These are phyloP conservation scores for Platalea minor DNA, from an alignment of 2,797 vertebrate genomes.

Conservation along the genomic window DNA sequence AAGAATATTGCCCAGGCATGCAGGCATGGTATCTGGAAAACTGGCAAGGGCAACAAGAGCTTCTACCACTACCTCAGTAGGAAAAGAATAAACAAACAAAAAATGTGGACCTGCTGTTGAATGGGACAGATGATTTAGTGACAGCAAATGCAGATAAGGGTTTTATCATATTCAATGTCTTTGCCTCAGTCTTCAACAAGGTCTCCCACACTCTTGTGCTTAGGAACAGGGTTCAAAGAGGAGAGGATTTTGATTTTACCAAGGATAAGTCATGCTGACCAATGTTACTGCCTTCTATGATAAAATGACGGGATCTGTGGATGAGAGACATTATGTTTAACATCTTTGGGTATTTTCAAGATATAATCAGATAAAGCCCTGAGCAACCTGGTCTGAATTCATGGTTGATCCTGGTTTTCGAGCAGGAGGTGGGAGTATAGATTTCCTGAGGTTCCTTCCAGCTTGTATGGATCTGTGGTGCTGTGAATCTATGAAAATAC, in stretches of 20 bases:
- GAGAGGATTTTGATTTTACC: neutral
- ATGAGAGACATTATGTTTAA: neutral
- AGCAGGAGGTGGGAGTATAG: neutral
- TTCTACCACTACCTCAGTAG: neutral
- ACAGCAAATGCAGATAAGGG: neutral
- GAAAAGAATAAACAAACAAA: neutral
- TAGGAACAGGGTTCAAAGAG: neutral
- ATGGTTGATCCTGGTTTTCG: neutral
- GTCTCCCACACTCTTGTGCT: neutral
- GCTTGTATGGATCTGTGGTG: neutral
- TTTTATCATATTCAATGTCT: neutral
- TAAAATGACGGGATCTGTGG: neutral
- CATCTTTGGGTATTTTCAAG: neutral
- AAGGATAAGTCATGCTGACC: neutral
- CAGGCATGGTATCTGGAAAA: neutral
- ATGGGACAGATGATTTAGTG: neutral
- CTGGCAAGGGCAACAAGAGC: neutral
- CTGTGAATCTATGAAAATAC: neutral
- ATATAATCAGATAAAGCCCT: neutral
- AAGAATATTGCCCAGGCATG: neutral
- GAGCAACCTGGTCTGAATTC: neutral
- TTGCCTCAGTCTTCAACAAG: neutral
- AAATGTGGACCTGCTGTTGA: neutral
- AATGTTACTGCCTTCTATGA: neutral
- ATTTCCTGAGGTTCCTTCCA: neutral